A percentile compares a stretch with the other conserved stretches of the same genome.
These are phyloP conservation scores for Larimichthys polyactis DNA, from an alignment of 2,113 vertebrate species.

Conservation along the genomic window DNA sequence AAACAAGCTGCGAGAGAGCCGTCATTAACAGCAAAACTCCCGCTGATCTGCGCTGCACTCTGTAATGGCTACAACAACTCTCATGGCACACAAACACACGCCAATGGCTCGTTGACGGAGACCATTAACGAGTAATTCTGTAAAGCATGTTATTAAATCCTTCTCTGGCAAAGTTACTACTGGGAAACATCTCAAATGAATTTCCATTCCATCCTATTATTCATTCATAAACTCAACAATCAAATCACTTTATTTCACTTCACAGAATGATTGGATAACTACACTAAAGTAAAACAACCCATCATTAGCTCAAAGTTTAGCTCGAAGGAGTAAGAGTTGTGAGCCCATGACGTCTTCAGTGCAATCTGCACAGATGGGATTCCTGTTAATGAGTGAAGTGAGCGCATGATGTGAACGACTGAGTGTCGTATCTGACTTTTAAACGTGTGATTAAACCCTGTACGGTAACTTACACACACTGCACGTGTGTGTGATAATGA, in stretches of 20 bases:
- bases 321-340: neutral
- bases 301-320: neutral
- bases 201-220: neutral
- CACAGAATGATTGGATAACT: no score
- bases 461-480: no score
- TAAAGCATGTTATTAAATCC: neutral
- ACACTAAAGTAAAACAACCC: neutral
- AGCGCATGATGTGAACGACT: no score
- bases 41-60: neutral
- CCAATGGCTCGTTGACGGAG: neutral
- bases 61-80: neutral
- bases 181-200: neutral
- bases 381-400: no score
- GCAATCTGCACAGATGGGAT: no score
- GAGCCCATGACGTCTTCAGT: neutral
- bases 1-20: slow-evolving; percentile 17
- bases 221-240: neutral
- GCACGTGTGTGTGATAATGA: no score
- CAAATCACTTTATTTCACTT: neutral
- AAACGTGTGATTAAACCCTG: no score
- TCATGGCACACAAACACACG: neutral
- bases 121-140: neutral
- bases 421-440: no score
- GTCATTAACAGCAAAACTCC: slow-evolving; percentile 26
- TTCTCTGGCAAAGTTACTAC: neutral